A percentile compares a stretch with the other conserved stretches of the same genome.
Evolutionary conservation across 2,797 vertebrate species (phyloP).

Genomic region (Hydrocynus forskahlii): DNA sequence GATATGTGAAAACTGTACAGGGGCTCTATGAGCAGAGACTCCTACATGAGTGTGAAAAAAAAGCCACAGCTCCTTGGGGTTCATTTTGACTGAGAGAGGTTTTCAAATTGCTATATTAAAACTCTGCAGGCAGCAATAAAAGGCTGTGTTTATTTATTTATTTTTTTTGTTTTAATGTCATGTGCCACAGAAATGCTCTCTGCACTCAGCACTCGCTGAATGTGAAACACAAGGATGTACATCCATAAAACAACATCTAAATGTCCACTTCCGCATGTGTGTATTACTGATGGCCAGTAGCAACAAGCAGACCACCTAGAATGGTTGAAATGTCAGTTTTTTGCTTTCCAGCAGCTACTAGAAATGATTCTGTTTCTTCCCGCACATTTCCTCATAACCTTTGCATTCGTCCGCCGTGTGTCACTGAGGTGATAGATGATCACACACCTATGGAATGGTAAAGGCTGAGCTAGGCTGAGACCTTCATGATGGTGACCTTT

Average conservation of each 20-base stretch:
- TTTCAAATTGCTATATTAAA: slow-evolving; percentile 49
- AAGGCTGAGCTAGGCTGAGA: slow-evolving; percentile 64
- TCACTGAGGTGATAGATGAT: slow-evolving; percentile 71
- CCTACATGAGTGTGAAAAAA: slow-evolving; percentile 4
- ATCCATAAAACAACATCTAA: neutral
- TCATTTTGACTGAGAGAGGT: slow-evolving; percentile 46
- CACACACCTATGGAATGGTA: slow-evolving; percentile 66
- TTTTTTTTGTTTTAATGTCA: slow-evolving; percentile 55
- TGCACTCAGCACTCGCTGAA: slow-evolving; percentile 17
- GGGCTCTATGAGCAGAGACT: neutral
- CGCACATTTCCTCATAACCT: slow-evolving; percentile 65
- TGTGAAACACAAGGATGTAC: neutral
- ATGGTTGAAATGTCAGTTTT: slow-evolving; percentile 12
- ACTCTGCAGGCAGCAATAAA: slow-evolving; percentile 56
- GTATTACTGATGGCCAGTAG: neutral
- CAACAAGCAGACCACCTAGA: neutral
- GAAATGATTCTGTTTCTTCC: slow-evolving; percentile 41
- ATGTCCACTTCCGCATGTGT: neutral
- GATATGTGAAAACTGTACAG: slow-evolving; percentile 19
- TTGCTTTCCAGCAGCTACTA: neutral
- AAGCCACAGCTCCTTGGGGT: slow-evolving; percentile 18
- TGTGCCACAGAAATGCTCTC: slow-evolving; percentile 14
- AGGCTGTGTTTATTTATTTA: slow-evolving; percentile 59
- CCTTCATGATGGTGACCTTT: slow-evolving; percentile 74
- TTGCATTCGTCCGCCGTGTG: slow-evolving; percentile 64